Conservation (phyloP, 2,113 vertebrate genomes). For the Poeciliopsis turrubarensis region DNA sequence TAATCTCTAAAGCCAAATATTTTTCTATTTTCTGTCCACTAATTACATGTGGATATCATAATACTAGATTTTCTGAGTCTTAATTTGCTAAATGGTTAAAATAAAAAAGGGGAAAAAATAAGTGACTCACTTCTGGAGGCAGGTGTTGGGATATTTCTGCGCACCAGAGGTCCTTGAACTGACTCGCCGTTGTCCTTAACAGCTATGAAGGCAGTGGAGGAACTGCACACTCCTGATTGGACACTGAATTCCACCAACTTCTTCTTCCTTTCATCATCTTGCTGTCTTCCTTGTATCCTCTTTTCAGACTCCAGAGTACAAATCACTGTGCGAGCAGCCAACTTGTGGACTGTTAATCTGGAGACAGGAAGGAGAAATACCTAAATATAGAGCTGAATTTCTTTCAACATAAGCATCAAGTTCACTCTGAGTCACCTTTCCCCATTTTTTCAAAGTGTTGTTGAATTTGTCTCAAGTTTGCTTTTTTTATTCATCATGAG, state of each 20-base stretch:
- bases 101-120: neutral
- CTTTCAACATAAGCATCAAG: neutral
- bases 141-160: conserved; percentile 9
- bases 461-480: too few relatives aligned
- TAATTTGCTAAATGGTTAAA: too few relatives aligned
- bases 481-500: too few relatives aligned
- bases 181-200: conserved; percentile 64
- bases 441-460: too few relatives aligned
- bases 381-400: fast-evolving
- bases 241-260: conserved; percentile 78
- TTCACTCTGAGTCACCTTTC: neutral
- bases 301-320: conserved; percentile 72
- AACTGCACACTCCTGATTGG: conserved; percentile 81
- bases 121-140: neutral
- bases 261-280: conserved; percentile 44
- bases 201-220: conserved; percentile 82
- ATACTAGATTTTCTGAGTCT: too few relatives aligned
- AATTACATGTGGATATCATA: too few relatives aligned
- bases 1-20: too few relatives aligned
- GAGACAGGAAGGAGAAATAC: neutral
- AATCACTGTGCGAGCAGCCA: conserved; percentile 81
- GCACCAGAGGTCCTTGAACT: conserved; percentile 71
- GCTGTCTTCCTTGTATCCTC: conserved; percentile 5
- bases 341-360: conserved; percentile 81
- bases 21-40: too few relatives aligned